These are phyloP conservation scores for Lissonota sp. DNA, from an alignment of 2,888 invertebrate species.

Conservation along the genomic window DNA sequence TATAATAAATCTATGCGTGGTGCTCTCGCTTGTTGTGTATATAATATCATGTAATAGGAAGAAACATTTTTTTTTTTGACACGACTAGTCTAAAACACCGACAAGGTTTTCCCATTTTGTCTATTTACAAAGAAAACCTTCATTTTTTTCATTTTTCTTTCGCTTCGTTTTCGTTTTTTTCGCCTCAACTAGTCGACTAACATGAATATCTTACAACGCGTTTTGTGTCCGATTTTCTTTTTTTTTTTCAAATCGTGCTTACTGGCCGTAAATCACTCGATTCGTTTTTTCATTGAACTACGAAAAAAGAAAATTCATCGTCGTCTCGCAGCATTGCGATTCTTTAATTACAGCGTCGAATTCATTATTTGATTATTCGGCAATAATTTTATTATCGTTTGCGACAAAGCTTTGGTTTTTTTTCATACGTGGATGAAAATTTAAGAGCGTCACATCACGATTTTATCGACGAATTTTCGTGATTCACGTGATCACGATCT, in stretches of 20 bases:
- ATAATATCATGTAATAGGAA: conserved; percentile 78
- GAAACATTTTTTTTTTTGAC: conserved; percentile 79
- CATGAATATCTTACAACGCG: conserved; percentile 73
- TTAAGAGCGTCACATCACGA: background rate
- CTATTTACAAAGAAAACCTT: conserved; percentile 38
- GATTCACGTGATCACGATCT: too few species aligned
- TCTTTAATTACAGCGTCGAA: background rate
- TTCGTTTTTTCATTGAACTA: too few species aligned
- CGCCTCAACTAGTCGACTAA: conserved; percentile 70
- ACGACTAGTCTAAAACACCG: conserved; percentile 81
- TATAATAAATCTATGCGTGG: conserved; percentile 67
- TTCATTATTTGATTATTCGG: background rate
- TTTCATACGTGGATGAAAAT: background rate
- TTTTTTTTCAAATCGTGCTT: background rate
- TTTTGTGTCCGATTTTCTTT: conserved; percentile 68
- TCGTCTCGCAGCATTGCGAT: conserved; percentile 6
- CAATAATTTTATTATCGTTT: background rate
- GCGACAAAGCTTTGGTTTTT: background rate
- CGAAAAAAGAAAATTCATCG: conserved; percentile 7
- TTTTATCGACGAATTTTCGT: too few species aligned
- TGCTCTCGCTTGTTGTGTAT: conserved; percentile 67
- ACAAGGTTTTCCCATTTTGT: conserved; percentile 71
- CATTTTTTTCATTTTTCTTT: conserved; percentile 56
- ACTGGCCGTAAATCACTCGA: background rate
- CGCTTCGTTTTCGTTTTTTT: conserved; percentile 52